phyloP scores from a whole-genome alignment of 2,113 vertebrate genomes.

The Formicarius rufipectus region DNA sequence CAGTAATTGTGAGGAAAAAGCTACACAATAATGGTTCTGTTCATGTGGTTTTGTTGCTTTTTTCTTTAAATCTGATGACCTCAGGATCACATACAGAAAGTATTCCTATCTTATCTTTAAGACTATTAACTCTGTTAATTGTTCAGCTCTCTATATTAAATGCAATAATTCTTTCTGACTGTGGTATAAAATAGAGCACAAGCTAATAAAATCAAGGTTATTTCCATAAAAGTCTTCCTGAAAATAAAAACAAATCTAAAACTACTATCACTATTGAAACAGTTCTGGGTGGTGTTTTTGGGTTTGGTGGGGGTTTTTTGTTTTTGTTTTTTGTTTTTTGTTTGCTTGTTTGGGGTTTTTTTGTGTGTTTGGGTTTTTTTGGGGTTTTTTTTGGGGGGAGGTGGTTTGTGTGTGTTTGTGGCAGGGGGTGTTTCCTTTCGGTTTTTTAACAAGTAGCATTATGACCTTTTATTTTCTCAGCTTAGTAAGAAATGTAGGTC shows the following conservation, averaged over 20 bases:
- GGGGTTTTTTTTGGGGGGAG: too few relatives aligned
- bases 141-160: conserved; percentile 51
- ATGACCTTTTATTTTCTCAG: neutral
- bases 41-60: neutral
- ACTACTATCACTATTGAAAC: neutral
- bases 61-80: conserved; percentile 38
- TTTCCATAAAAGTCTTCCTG: conserved; percentile 12
- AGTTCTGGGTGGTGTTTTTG: neutral
- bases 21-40: neutral
- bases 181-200: conserved; percentile 33
- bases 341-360: too few relatives aligned
- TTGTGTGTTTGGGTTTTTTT: neutral
- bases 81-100: conserved; percentile 35
- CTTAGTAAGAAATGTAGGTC: neutral
- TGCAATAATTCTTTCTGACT: conserved; percentile 45
- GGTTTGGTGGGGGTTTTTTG: too few relatives aligned
- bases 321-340: too few relatives aligned
- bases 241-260: conserved; percentile 23
- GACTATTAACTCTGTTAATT: conserved; percentile 65
- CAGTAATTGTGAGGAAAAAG: neutral
- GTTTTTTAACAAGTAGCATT: neutral
- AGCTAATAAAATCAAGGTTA: conserved; percentile 71
- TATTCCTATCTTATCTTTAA: conserved; percentile 70
- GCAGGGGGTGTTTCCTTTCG: too few relatives aligned
- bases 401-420: too few relatives aligned